These are phyloP conservation scores for Aphaenogaster floridana DNA, from an alignment of 1,140 invertebrate species.

Conservation along the genomic window DNA sequence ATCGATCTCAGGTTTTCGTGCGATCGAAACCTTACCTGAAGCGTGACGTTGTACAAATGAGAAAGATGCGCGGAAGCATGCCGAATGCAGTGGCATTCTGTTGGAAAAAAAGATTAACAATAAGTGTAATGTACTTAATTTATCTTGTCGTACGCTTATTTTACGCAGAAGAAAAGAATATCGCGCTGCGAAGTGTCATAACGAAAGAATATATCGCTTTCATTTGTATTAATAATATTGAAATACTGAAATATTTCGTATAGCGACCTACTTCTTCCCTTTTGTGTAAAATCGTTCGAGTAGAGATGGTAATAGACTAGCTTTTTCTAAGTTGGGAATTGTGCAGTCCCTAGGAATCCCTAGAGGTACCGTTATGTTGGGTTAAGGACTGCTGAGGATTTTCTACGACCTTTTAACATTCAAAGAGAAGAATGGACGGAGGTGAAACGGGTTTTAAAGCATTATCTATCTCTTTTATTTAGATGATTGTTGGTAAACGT, in stretches of 20 bases:
- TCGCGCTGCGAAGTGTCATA: background rate
- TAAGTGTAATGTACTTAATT: too few relatives aligned
- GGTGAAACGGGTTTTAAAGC: background rate
- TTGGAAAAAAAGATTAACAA: background rate
- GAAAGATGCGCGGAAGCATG: background rate
- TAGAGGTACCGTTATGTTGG: background rate
- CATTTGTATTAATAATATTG: background rate
- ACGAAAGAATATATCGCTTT: background rate
- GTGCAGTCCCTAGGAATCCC: too few relatives aligned
- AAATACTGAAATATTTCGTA: background rate
- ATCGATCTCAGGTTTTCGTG: background rate
- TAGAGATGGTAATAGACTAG: background rate
- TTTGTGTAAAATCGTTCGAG: background rate
- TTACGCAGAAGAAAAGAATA: background rate
- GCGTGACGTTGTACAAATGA: background rate
- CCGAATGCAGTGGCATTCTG: background rate
- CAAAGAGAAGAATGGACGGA: background rate
- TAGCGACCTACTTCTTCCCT: background rate
- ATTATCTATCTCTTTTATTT: background rate
- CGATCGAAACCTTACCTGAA: constrained; percentile 1
- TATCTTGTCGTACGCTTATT: too few relatives aligned
- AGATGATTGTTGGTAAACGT: background rate
- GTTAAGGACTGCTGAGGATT: background rate
- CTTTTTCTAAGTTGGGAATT: background rate
- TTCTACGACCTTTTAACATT: background rate